phyloP scores from a whole-genome alignment of 2,797 vertebrate genomes.

The Mus minutoides region DNA sequence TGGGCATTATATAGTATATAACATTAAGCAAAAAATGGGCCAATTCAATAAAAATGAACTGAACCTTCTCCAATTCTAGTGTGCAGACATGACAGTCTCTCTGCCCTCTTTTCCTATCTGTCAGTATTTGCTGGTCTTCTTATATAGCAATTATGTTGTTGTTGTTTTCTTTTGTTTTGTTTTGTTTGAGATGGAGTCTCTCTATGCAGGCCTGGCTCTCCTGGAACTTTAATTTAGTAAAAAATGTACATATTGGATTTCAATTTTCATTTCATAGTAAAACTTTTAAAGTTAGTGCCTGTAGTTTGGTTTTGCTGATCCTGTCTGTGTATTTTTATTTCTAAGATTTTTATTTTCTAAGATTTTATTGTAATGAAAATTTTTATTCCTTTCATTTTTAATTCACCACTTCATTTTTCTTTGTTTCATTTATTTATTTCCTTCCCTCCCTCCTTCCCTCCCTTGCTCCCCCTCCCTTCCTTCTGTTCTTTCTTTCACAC shows the following conservation, averaged over 20 bases:
- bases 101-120: background rate
- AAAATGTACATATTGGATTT: background rate
- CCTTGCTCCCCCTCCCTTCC: background rate
- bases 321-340: too few species aligned
- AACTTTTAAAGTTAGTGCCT: background rate
- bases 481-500: background rate
- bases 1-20: background rate
- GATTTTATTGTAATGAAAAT: too few species aligned
- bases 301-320: too few species aligned
- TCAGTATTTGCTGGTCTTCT: background rate
- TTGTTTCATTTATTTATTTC: background rate
- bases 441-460: background rate
- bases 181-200: background rate
- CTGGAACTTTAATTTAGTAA: background rate
- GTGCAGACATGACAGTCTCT: background rate
- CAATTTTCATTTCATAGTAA: background rate
- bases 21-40: background rate
- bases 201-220: background rate
- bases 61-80: background rate
- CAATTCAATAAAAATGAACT: background rate
- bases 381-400: too few species aligned
- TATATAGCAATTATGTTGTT: background rate
- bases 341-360: too few species aligned
- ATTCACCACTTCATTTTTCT: too few species aligned
- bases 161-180: too few species aligned